Conservation (phyloP, 2,888 invertebrate genomes). For the Morpho deidamia region DNA sequence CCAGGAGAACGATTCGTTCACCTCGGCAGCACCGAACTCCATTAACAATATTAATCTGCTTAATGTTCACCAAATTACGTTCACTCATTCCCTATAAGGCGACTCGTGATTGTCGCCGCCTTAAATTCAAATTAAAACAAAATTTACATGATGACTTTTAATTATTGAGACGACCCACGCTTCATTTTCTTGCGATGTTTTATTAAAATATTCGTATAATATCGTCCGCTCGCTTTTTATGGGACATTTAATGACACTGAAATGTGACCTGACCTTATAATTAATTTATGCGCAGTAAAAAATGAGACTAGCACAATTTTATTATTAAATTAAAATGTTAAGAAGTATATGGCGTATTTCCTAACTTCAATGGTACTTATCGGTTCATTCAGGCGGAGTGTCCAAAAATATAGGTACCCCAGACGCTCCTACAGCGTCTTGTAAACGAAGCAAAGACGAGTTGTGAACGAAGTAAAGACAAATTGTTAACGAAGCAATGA, state of each 20-base stretch:
- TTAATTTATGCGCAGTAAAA: conserved; percentile 5
- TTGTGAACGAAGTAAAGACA: too few relatives aligned
- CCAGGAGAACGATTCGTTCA: conserved; percentile 32
- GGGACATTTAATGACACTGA: conserved; percentile 1
- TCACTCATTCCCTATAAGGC: conserved; percentile 21
- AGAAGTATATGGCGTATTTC: too few relatives aligned
- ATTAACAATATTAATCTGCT: conserved; percentile 39
- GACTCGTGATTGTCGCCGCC: conserved; percentile 27
- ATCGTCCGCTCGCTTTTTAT: conserved; percentile 5
- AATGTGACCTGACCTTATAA: conserved; percentile 1
- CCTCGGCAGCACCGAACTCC: conserved; percentile 30
- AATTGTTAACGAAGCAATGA: too few relatives aligned
- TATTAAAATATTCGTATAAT: conserved; percentile 18
- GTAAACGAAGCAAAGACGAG: too few relatives aligned
- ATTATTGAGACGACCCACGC: conserved; percentile 29
- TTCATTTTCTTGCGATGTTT: conserved; percentile 15
- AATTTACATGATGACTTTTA: conserved; percentile 37
- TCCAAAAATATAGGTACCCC: too few relatives aligned
- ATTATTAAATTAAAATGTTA: too few relatives aligned
- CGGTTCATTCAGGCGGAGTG: too few relatives aligned
- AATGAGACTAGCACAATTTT: too few relatives aligned
- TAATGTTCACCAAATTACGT: conserved; percentile 37
- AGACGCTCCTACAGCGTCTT: too few relatives aligned
- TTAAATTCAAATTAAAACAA: conserved; percentile 38
- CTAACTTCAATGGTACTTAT: too few relatives aligned